phyloP scores from a whole-genome alignment of 2,888 invertebrate species.

The Teinopalpus imperialis region DNA sequence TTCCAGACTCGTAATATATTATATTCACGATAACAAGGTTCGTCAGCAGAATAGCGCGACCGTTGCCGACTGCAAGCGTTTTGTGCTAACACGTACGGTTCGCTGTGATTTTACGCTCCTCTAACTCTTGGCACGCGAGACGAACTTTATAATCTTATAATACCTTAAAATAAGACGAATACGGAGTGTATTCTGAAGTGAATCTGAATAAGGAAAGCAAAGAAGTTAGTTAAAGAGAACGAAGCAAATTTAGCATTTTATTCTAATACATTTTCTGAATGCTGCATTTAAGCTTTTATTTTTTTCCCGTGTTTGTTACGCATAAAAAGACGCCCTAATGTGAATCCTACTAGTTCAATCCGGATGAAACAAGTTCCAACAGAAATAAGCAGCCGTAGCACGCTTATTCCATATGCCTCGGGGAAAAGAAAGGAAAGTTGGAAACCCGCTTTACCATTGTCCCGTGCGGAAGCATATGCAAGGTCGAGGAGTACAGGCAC shows the following conservation, averaged over 20 bases:
- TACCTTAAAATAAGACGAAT: slow-evolving; percentile 31
- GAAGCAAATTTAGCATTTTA: too few relatives aligned
- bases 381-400: slow-evolving; percentile 67
- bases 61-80: slow-evolving; percentile 44
- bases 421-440: slow-evolving; percentile 59
- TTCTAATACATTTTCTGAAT: not conserved
- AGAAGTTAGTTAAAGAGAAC: slow-evolving; percentile 24
- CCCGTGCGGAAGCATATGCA: slow-evolving; percentile 63
- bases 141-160: slow-evolving; percentile 33
- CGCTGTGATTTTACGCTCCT: slow-evolving; percentile 38
- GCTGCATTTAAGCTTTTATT: too few relatives aligned
- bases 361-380: slow-evolving; percentile 68
- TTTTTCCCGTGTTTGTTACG: too few relatives aligned
- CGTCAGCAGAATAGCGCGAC: slow-evolving; percentile 66
- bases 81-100: slow-evolving; percentile 52
- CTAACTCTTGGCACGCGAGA: slow-evolving; percentile 53
- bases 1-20: slow-evolving; percentile 55
- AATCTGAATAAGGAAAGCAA: slow-evolving; percentile 29
- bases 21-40: slow-evolving; percentile 73
- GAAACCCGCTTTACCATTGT: slow-evolving; percentile 40
- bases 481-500: slow-evolving; percentile 34
- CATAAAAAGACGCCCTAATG: slow-evolving; percentile 54
- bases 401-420: slow-evolving; percentile 63
- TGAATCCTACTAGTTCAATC: slow-evolving; percentile 63
- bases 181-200: too few relatives aligned